These are phyloP conservation scores for Halcyon badia DNA, from an alignment of 2,797 vertebrate species.

Conservation along the genomic window DNA sequence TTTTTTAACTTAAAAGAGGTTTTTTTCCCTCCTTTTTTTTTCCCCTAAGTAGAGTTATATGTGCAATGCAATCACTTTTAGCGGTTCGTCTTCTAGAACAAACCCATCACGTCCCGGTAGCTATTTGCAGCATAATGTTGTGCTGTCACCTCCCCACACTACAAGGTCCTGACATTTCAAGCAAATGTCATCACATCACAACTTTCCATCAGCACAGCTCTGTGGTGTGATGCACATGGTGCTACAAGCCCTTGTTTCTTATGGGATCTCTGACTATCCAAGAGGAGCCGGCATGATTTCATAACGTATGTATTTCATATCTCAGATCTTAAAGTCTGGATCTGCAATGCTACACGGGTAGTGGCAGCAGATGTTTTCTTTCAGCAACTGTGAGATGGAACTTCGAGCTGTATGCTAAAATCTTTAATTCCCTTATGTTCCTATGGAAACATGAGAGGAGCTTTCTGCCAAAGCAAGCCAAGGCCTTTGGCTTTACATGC, in stretches of 20 bases:
- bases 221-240: neutral
- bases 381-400: slow-evolving; percentile 39
- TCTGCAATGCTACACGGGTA: neutral
- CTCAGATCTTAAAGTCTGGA: neutral
- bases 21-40: accelerated
- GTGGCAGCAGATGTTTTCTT: slow-evolving; percentile 39
- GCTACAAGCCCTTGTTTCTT: neutral
- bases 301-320: neutral
- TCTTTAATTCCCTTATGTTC: slow-evolving; percentile 51
- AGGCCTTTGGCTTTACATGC: neutral
- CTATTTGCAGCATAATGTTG: neutral
- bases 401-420: neutral
- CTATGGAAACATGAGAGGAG: slow-evolving; percentile 42
- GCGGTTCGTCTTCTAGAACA: neutral
- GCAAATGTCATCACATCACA: neutral
- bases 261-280: neutral
- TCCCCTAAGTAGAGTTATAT: neutral
- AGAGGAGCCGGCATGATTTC: neutral
- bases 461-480: neutral
- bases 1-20: neutral
- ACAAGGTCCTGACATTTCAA: slow-evolving; percentile 40
- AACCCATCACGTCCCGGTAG: neutral
- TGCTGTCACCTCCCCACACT: neutral
- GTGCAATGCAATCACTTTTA: neutral
- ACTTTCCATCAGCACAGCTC: neutral